phyloP scores from a whole-genome alignment of 1,140 invertebrate genomes.

The Adoxophyes honmai region DNA sequence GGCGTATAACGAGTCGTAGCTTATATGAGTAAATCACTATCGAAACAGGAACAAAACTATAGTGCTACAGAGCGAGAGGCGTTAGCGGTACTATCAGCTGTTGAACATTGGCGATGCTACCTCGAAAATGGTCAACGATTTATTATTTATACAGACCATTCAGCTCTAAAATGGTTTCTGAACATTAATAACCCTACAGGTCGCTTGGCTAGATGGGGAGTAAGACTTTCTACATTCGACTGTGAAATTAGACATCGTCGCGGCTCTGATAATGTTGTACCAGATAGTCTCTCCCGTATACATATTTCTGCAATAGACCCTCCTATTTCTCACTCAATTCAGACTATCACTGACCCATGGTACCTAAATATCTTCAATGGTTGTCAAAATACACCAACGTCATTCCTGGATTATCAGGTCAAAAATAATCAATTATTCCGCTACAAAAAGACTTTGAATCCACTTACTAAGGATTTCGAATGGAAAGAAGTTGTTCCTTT shows the following conservation, averaged over 20 bases:
- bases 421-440: slow-evolving; percentile 24
- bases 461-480: slow-evolving; percentile 25
- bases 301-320: background rate
- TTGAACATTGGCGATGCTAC: too few relatives aligned
- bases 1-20: too few relatives aligned
- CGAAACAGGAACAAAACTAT: too few relatives aligned
- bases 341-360: slow-evolving; percentile 26
- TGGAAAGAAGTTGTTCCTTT: slow-evolving; percentile 31
- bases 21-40: too few relatives aligned
- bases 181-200: too few relatives aligned
- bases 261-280: too few relatives aligned
- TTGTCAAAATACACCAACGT: slow-evolving; percentile 19
- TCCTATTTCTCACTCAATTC: background rate
- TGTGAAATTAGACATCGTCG: slow-evolving; percentile 51
- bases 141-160: too few relatives aligned
- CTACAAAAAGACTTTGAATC: slow-evolving; percentile 20
- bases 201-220: background rate
- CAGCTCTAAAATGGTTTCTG: too few relatives aligned
- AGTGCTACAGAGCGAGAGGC: too few relatives aligned
- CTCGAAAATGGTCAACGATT: too few relatives aligned
- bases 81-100: too few relatives aligned
- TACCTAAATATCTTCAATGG: slow-evolving; percentile 26
- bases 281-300: slow-evolving; percentile 25
- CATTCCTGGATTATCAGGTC: slow-evolving; percentile 26
- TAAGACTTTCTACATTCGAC: slow-evolving; percentile 1